A percentile compares a stretch with the other conserved stretches of the same genome.
These are phyloP conservation scores for Ornithorhynchus anatinus DNA, from an alignment of 2,113 vertebrate genomes.

Conservation along the genomic window DNA sequence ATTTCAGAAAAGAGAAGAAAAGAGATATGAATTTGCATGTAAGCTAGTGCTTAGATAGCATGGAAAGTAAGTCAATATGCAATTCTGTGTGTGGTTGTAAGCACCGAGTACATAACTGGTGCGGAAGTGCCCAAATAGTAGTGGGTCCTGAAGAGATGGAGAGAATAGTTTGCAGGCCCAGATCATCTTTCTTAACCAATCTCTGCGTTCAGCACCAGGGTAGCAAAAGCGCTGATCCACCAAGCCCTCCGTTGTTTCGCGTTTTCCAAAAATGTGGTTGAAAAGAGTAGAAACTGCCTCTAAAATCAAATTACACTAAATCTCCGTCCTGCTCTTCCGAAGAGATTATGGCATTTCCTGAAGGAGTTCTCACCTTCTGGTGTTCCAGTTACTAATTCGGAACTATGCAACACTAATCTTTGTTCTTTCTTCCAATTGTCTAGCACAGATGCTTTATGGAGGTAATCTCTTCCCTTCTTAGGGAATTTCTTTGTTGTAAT, in stretches of 20 bases:
- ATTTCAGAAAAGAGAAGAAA: too few species aligned
- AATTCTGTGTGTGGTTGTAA: too few species aligned
- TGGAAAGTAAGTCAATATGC: too few species aligned
- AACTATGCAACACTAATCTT: neutral
- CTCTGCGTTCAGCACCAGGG: neutral
- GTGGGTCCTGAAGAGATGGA: too few species aligned
- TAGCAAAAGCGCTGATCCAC: neutral
- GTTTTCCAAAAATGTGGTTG: neutral
- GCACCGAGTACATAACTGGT: too few species aligned
- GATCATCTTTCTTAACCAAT: neutral
- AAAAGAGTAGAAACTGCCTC: neutral
- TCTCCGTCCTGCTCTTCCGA: neutral
- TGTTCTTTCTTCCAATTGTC: neutral
- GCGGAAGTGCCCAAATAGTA: too few species aligned
- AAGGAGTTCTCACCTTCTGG: slow-evolving; percentile 13
- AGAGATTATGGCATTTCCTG: slow-evolving; percentile 18
- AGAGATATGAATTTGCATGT: too few species aligned
- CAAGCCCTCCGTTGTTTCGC: neutral
- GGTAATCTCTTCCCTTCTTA: slow-evolving; percentile 14
- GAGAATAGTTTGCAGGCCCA: neutral
- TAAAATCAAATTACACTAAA: neutral
- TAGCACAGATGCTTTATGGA: neutral
- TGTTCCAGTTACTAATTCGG: neutral
- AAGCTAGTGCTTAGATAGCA: too few species aligned
- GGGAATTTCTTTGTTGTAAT: neutral